Percentiles rank a stretch among this genome's conserved stretches.
These are phyloP conservation scores for Nycticebus coucang DNA, from an alignment of 2,113 vertebrate species.

Conservation along the genomic window DNA sequence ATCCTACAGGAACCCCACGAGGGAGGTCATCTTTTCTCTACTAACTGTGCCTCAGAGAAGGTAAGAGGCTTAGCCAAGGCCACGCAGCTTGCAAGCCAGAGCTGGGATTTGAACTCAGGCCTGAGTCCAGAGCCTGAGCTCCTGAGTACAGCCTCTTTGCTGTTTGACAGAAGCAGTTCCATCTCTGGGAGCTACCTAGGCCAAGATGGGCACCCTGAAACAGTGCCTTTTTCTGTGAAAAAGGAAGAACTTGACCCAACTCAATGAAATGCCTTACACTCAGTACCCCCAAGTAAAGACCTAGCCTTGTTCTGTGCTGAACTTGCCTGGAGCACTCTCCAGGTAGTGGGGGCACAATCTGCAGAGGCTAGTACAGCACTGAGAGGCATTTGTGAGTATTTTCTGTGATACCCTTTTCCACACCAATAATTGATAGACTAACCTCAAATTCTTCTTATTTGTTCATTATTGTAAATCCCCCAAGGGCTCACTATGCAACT, in stretches of 20 bases:
- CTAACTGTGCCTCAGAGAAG: neutral
- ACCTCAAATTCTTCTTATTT: constrained; percentile 69
- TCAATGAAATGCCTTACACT: neutral
- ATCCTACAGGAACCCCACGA: neutral
- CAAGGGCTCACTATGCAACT: constrained; percentile 24
- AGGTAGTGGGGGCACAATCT: neutral
- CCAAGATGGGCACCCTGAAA: neutral
- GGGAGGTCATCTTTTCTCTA: neutral
- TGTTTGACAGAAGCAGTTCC: neutral
- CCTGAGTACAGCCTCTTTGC: neutral
- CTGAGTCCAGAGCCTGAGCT: neutral
- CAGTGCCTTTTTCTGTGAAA: neutral
- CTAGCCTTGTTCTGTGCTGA: neutral
- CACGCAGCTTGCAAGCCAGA: neutral
- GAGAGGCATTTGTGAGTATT: constrained; percentile 15
- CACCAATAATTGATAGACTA: constrained; percentile 62
- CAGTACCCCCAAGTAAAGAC: fast-evolving
- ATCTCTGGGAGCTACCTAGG: neutral
- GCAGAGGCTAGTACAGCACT: neutral
- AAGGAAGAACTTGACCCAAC: neutral
- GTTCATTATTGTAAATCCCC: constrained; percentile 65
- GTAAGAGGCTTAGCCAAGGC: neutral
- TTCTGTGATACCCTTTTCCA: neutral
- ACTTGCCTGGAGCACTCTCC: neutral
- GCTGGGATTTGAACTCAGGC: neutral